phyloP scores from a whole-genome alignment of 2,888 invertebrate species.

The Polietes domitor region DNA sequence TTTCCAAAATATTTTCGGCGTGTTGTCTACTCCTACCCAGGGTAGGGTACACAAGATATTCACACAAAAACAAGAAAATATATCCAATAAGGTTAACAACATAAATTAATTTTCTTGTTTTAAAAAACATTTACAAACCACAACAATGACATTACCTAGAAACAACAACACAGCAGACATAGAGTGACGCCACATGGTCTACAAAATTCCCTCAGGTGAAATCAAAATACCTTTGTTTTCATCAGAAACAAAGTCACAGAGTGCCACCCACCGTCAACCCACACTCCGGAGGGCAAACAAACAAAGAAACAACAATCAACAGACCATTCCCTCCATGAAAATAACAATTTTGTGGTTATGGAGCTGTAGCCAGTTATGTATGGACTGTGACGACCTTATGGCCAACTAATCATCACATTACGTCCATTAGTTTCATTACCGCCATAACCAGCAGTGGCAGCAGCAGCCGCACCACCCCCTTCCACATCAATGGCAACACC shows the following conservation, averaged over 20 bases:
- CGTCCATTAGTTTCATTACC: conserved; percentile 8
- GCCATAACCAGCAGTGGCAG: not conserved
- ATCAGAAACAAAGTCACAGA: not conserved
- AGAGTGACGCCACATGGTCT: conserved; percentile 19
- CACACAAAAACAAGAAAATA: not conserved
- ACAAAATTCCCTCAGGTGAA: conserved; percentile 39
- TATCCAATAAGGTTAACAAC: conserved; percentile 14
- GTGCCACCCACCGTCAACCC: not conserved
- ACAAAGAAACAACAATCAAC: conserved; percentile 10
- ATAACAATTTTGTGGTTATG: not conserved
- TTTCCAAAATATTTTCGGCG: too few species aligned
- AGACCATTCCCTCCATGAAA: conserved; percentile 1
- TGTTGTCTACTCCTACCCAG: not conserved
- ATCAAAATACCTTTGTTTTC: conserved; percentile 36
- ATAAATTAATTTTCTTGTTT: conserved; percentile 14
- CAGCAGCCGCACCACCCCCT: not conserved
- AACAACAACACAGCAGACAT: not conserved
- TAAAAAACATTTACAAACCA: conserved; percentile 16
- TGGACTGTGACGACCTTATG: conserved; percentile 20
- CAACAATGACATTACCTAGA: not conserved
- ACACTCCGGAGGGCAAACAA: not conserved
- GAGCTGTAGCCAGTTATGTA: conserved; percentile 6
- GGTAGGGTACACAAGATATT: not conserved
- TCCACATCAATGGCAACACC: not conserved
- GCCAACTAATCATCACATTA: conserved; percentile 36